Evolutionary conservation across 2,113 vertebrate genomes (phyloP), one percentile per base, ranked within the genome.

Genomic region (Podarcis muralis): DNA sequence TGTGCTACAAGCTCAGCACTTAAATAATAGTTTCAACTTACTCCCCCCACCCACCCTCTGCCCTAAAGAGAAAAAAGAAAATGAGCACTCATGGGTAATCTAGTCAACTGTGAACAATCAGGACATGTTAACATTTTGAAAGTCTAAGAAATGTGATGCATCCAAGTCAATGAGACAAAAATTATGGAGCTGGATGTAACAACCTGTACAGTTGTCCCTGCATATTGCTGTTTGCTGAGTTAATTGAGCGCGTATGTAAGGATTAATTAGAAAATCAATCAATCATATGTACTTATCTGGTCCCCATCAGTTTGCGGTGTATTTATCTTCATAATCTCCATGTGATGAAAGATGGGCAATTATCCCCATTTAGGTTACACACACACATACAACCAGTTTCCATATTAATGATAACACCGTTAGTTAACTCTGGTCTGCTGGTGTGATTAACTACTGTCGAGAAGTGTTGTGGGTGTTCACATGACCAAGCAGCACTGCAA

Each of bases 101-200:
- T 57, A 93, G 84, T 81, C 57, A 69, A 30, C 27, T 71, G 80
- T 88, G 83, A 93, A 87, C 80, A 87, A 86, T 91, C 84, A 89
- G 68, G 57, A n/a, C 83, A 71, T 59, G 84, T 89, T 90, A 95
- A 87, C 89, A 89, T 92, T 72, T 92, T 93, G 83, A 80, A 92
- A 71, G 75, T 40, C 18, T 89, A 87, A 90, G 77, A 92, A 93
- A 84, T n/a, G 8, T 48, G 88, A 92, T 92, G 90, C 89, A 69
- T 83, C 20, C 80, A 93, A 83, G 83, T 74, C 89, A 94, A 1
- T 78, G 78, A 93, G 83, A 92, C 88, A 92, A 92, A 86, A 94
- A 92, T 90, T 92, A 91, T 83, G 0, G 1, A 88, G 71, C 62
- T 80, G 72, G 68, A 23, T 83, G 11, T 91, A 91, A 93, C 90